Evolutionary conservation across 2,797 vertebrate species (phyloP).

Genomic region (Percopsis omiscomaycus): DNA sequence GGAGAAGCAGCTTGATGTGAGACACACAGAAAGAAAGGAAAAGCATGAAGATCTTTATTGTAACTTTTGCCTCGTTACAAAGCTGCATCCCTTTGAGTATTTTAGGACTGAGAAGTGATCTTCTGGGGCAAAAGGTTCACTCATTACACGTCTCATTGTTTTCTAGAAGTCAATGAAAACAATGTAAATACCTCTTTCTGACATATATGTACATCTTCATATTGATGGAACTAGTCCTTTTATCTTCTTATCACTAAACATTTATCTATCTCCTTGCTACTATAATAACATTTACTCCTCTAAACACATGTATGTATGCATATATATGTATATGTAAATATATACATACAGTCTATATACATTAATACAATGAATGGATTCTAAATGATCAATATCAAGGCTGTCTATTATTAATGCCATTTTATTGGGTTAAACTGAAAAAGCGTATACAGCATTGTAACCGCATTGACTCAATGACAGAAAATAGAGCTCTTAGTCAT

Average conservation of each 20-base stretch:
- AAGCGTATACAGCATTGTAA: conserved; percentile 68
- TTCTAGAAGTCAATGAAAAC: conserved; percentile 44
- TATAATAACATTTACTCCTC: conserved; percentile 8
- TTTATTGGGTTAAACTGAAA: conserved; percentile 66
- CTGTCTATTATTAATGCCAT: conserved; percentile 60
- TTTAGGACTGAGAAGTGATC: conserved; percentile 28
- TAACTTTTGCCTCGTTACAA: conserved; percentile 42
- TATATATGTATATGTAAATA: too few relatives aligned
- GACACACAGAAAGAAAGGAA: conserved; percentile 34
- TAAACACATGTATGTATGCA: conserved; percentile 2
- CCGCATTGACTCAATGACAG: conserved; percentile 74
- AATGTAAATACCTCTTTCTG: conserved; percentile 43
- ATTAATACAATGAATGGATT: conserved; percentile 24
- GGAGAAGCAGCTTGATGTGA: conserved; percentile 19
- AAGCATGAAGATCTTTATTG: conserved; percentile 47
- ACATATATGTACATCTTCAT: conserved; percentile 30
- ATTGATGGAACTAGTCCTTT: conserved; percentile 30
- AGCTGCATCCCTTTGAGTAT: conserved; percentile 38
- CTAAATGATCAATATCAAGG: conserved; percentile 41
- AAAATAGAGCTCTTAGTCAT: conserved; percentile 81
- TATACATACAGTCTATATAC: too few relatives aligned
- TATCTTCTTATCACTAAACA: conserved; percentile 9
- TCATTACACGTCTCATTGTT: conserved; percentile 28
- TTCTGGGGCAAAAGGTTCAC: conserved; percentile 46
- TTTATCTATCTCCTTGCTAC: too few relatives aligned